Percentiles rank a stretch among this genome's conserved stretches.
Evolutionary conservation across 2,797 vertebrate genomes (phyloP).

Genomic region (Uromys caudimaculatus): DNA sequence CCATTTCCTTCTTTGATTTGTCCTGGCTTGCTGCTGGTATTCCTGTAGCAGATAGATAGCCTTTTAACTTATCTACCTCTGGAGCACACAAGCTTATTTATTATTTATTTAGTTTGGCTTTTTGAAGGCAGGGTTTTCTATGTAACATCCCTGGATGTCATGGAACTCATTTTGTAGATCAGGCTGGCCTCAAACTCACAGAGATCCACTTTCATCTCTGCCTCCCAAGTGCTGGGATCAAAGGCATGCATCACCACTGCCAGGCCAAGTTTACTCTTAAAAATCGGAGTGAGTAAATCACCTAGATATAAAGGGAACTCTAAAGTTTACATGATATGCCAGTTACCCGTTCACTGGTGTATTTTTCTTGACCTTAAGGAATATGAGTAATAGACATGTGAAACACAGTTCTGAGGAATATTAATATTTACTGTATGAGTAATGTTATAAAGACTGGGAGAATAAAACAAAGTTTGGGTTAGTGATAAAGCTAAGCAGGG

Average conservation of each 20-base stretch:
- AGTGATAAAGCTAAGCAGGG: neutral
- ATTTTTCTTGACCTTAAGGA: neutral
- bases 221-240: neutral
- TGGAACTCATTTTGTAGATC: neutral
- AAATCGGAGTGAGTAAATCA: neutral
- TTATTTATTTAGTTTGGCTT: neutral
- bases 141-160: neutral
- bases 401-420: neutral
- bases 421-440: neutral
- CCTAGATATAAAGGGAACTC: neutral
- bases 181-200: neutral
- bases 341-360: neutral
- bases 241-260: neutral
- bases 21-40: neutral
- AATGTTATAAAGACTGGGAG: slow-evolving; percentile 25
- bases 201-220: neutral
- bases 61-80: neutral
- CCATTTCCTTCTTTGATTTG: neutral
- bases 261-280: slow-evolving; percentile 11
- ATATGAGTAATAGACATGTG: neutral
- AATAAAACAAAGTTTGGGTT: neutral
- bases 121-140: neutral
- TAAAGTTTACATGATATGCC: neutral
- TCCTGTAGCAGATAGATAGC: neutral
- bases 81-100: neutral